These are phyloP conservation scores for Phthorimaea operculella DNA, from an alignment of 1,140 invertebrate genomes.

Conservation along the genomic window DNA sequence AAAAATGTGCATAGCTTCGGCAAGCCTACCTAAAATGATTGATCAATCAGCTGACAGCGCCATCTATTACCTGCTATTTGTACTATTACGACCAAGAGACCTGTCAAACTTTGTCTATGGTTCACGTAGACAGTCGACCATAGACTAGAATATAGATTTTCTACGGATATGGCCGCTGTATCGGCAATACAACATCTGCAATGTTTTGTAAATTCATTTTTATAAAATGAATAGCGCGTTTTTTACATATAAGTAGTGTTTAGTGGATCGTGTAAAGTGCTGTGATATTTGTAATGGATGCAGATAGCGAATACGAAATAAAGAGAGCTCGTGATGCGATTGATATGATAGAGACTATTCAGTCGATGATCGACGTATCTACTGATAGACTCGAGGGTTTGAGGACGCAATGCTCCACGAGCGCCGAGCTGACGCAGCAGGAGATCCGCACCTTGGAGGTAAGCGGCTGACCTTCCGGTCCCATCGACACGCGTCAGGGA, in stretches of 20 bases:
- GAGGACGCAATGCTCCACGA: conserved; percentile 91
- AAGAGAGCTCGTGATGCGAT: conserved; percentile 72
- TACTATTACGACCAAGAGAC: conserved; percentile 10
- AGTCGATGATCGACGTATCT: conserved; percentile 96
- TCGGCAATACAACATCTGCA: conserved; percentile 60
- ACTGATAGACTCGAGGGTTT: conserved; percentile 91
- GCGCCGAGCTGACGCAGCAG: conserved; percentile 91
- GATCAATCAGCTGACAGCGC: neutral
- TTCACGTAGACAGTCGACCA: conserved; percentile 27
- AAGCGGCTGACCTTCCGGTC: conserved; percentile 25
- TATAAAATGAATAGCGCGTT: conserved; percentile 65
- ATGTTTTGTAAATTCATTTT: conserved; percentile 67
- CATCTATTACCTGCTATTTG: neutral
- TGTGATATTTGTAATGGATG: conserved; percentile 70
- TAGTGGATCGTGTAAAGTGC: conserved; percentile 58
- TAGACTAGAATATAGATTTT: conserved; percentile 66
- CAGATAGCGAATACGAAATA: conserved; percentile 69
- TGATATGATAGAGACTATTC: conserved; percentile 71
- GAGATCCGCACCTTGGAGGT: conserved; percentile 95
- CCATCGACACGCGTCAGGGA: conserved; percentile 20
- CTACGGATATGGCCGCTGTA: conserved; percentile 65
- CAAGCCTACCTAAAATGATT: neutral
- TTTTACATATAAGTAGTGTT: conserved; percentile 61
- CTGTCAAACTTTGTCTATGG: conserved; percentile 43
- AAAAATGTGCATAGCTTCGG: neutral